Percentiles rank a stretch among this genome's conserved stretches.
These are phyloP conservation scores for Drosophila nigrodunni DNA, from an alignment of 1,140 invertebrate genomes.

Conservation along the genomic window DNA sequence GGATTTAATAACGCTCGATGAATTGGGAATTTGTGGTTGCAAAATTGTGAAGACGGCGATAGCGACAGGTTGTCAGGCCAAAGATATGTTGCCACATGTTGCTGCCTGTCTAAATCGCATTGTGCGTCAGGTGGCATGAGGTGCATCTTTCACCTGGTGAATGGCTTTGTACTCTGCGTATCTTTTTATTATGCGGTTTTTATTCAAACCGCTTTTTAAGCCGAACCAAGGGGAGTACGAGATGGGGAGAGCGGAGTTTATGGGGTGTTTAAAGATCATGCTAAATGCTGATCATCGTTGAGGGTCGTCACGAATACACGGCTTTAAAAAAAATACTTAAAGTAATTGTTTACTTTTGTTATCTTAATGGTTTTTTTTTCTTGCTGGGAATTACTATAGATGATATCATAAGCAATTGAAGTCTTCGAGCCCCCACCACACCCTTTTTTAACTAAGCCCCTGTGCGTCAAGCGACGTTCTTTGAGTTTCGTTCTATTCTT, in stretches of 20 bases:
- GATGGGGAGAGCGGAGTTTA: slow-evolving; percentile 10
- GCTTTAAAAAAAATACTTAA: slow-evolving; percentile 11
- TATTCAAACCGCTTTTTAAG: slow-evolving; percentile 33
- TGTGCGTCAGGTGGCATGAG: slow-evolving; percentile 62
- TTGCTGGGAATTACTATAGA: background rate
- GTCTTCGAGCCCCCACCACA: background rate
- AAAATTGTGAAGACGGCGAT: slow-evolving; percentile 4
- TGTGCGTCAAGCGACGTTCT: background rate
- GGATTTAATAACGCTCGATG: slow-evolving; percentile 17
- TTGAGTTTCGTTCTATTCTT: slow-evolving; percentile 34
- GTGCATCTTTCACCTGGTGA: slow-evolving; percentile 74
- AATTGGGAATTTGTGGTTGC: slow-evolving; percentile 25
- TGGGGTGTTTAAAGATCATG: slow-evolving; percentile 40
- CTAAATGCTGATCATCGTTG: slow-evolving; percentile 37
- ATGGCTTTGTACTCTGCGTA: slow-evolving; percentile 45
- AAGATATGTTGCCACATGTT: slow-evolving; percentile 28
- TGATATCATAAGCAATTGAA: slow-evolving; percentile 12
- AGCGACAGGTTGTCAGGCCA: slow-evolving; percentile 21
- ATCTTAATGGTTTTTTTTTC: slow-evolving; percentile 43
- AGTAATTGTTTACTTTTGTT: slow-evolving; percentile 50
- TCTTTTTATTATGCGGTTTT: slow-evolving; percentile 51
- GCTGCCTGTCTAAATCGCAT: slow-evolving; percentile 48
- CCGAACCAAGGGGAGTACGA: slow-evolving; percentile 27
- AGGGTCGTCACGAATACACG: slow-evolving; percentile 45
- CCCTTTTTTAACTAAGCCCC: background rate